phyloP scores from a whole-genome alignment of 2,113 vertebrate species.

The Camelus dromedarius region DNA sequence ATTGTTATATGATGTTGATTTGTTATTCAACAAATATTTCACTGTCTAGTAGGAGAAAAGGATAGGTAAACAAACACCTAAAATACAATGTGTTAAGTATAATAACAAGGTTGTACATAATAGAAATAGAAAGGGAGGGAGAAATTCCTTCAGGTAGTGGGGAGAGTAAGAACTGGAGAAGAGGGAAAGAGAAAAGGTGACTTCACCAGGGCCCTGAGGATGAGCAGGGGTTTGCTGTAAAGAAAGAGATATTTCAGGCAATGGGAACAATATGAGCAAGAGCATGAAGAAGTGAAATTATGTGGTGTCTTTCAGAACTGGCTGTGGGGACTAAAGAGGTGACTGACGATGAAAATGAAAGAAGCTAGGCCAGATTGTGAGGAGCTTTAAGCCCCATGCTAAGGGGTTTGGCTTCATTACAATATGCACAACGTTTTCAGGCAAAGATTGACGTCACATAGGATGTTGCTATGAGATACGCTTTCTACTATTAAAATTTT shows the following conservation, averaged over 20 bases:
- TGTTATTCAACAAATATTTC: neutral
- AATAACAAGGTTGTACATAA: neutral
- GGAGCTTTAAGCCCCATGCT: neutral
- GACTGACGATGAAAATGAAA: neutral
- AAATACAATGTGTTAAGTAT: neutral
- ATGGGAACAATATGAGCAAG: neutral
- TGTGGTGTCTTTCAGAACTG: neutral
- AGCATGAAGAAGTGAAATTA: neutral
- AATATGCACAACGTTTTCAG: neutral
- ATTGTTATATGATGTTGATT: neutral
- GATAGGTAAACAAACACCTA: neutral
- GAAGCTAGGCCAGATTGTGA: neutral
- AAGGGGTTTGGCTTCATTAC: neutral
- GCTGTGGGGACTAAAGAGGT: neutral
- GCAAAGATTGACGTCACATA: neutral
- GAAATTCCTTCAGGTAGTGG: neutral
- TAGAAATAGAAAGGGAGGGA: neutral
- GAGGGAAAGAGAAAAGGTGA: neutral
- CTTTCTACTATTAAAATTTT: constrained; percentile 12
- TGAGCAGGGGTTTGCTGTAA: neutral
- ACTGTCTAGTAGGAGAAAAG: neutral
- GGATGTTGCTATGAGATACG: neutral
- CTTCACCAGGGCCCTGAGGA: neutral
- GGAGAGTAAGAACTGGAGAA: neutral
- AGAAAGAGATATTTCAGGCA: neutral